Evolutionary conservation across 2,888 invertebrate genomes (phyloP).

Genomic region (Coelinius sp.): DNA sequence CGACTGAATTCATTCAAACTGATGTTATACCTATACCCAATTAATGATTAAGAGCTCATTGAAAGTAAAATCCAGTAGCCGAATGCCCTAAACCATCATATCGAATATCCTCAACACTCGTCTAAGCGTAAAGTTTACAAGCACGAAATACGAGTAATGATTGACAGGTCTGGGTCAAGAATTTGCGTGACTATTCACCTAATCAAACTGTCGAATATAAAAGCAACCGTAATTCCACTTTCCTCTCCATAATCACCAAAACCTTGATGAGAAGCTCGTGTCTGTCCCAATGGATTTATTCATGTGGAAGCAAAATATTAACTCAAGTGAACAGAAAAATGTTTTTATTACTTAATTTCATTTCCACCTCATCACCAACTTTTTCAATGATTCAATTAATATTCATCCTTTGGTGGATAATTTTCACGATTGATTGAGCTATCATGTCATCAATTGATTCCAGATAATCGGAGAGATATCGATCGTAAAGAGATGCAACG

Average conservation of each 20-base stretch:
- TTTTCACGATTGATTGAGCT: not conserved
- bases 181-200: not conserved
- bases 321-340: not conserved
- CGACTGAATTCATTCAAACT: not conserved
- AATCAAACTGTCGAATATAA: not conserved
- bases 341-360: not conserved
- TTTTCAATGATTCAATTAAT: not conserved
- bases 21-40: not conserved
- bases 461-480: constrained; percentile 61
- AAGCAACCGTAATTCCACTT: not conserved
- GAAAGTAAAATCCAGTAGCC: not conserved
- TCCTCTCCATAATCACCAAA: not conserved
- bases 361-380: not conserved
- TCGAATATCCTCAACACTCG: not conserved
- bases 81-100: not conserved
- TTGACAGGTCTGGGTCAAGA: not conserved
- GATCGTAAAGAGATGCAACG: constrained; percentile 81
- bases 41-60: not conserved
- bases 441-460: constrained; percentile 38
- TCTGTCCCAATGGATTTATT: not conserved
- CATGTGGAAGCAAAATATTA: not conserved
- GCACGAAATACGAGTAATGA: not conserved
- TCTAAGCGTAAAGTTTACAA: constrained; percentile 6
- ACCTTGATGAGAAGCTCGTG: not conserved
- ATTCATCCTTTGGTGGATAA: not conserved